These are phyloP conservation scores for Tupaia chinensis DNA, from an alignment of 2,113 vertebrate genomes.

Conservation along the genomic window DNA sequence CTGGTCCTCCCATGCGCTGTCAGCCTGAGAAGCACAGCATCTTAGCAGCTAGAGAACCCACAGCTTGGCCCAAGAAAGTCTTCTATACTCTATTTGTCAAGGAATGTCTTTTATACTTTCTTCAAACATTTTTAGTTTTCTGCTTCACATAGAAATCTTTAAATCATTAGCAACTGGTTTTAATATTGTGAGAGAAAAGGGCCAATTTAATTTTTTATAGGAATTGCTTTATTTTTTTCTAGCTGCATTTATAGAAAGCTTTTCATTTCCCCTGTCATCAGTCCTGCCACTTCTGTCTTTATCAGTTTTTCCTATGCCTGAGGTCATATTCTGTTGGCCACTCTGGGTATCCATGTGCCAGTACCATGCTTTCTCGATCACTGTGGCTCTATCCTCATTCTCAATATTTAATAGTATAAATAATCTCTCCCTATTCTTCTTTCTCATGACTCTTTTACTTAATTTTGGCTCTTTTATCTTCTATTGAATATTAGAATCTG, in stretches of 20 bases:
- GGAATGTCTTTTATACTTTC: neutral
- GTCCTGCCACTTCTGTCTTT: neutral
- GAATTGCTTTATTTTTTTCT: neutral
- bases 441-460: neutral
- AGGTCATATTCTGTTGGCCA: neutral
- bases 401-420: neutral
- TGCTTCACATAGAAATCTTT: neutral
- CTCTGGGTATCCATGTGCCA: neutral
- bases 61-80: neutral
- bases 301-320: neutral
- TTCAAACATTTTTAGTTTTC: neutral
- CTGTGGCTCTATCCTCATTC: neutral
- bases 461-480: constrained; percentile 13
- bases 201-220: neutral
- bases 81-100: neutral
- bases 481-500: neutral
- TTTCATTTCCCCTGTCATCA: neutral
- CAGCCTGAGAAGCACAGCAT: too few species aligned
- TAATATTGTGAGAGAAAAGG: neutral
- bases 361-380: neutral
- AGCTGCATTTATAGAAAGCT: neutral
- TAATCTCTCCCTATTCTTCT: neutral
- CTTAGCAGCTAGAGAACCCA: too few species aligned
- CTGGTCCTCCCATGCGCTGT: too few species aligned
- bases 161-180: neutral